Evolutionary conservation across 2,113 vertebrate genomes (phyloP).

Genomic region (Platichthys stellatus): DNA sequence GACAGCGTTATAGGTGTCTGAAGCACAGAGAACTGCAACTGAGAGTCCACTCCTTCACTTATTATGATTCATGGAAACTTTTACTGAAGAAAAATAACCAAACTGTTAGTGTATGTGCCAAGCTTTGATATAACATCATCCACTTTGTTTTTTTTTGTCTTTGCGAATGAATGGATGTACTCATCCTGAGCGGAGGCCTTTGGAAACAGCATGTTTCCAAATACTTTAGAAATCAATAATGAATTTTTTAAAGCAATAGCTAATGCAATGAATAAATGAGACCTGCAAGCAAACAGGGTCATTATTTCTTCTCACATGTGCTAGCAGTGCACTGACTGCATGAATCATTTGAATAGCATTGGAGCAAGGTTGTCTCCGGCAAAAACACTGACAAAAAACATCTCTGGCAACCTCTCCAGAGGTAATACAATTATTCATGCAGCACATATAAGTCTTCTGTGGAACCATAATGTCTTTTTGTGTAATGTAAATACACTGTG

Average conservation of each 20-base stretch:
- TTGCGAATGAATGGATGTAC: not conserved
- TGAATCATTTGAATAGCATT: constrained; percentile 21
- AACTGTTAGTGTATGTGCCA: constrained; percentile 28
- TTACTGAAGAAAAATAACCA: constrained; percentile 10
- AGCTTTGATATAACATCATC: constrained; percentile 35
- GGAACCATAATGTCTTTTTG: constrained; percentile 7
- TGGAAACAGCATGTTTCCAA: constrained; percentile 12
- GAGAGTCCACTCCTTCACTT: constrained; percentile 47
- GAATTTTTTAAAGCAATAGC: constrained; percentile 13
- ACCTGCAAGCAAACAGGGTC: constrained; percentile 8
- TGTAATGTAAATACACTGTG: constrained; percentile 27
- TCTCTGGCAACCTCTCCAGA: constrained; percentile 33
- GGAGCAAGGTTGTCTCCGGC: constrained; percentile 13
- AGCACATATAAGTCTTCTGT: constrained; percentile 21
- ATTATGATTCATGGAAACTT: constrained; percentile 64
- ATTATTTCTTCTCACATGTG: constrained; percentile 17
- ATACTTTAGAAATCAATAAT: not conserved
- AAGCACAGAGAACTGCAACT: constrained; percentile 45
- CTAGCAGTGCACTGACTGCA: constrained; percentile 3
- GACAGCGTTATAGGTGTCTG: constrained; percentile 53
- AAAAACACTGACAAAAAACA: constrained; percentile 16
- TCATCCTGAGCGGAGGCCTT: not conserved
- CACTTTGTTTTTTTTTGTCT: constrained; percentile 6
- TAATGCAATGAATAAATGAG: constrained; percentile 15
- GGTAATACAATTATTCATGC: constrained; percentile 18